Evolutionary conservation across 2,888 invertebrate genomes (phyloP).

Genomic region (Aromia moschata): DNA sequence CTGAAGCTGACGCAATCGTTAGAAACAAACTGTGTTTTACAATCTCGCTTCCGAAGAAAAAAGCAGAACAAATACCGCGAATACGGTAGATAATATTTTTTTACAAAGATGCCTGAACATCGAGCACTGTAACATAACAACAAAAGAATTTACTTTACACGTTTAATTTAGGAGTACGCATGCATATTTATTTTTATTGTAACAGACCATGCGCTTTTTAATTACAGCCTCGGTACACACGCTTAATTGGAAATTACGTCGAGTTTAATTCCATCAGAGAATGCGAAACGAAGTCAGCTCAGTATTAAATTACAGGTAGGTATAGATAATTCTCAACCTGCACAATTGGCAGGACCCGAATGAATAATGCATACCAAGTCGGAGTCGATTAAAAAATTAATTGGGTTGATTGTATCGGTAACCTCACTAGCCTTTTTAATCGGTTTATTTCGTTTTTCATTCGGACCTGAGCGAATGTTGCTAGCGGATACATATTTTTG

Average conservation of each 20-base stretch:
- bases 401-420: conserved; percentile 1
- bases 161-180: no score
- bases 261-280: conserved; percentile 12
- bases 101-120: no score
- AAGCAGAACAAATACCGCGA: no score
- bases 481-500: no score
- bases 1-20: no score
- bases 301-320: conserved; percentile 18
- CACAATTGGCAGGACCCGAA: conserved; percentile 2
- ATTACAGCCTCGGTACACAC: conserved; percentile 8
- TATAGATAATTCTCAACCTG: conserved; percentile 7
- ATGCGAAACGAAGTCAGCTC: conserved; percentile 15
- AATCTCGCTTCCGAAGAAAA: no score
- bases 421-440: neutral
- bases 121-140: no score
- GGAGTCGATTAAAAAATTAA: conserved; percentile 14
- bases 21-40: no score
- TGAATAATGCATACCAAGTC: conserved; percentile 6
- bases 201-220: neutral
- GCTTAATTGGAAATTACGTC: conserved; percentile 18
- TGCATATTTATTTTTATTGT: neutral
- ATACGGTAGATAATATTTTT: no score
- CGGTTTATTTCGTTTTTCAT: no score
- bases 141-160: no score
- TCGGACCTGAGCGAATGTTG: no score